Percentiles rank a stretch among this genome's conserved stretches.
phyloP scores from a whole-genome alignment of 2,113 vertebrate genomes.

The Brachyhypopomus gauderio region DNA sequence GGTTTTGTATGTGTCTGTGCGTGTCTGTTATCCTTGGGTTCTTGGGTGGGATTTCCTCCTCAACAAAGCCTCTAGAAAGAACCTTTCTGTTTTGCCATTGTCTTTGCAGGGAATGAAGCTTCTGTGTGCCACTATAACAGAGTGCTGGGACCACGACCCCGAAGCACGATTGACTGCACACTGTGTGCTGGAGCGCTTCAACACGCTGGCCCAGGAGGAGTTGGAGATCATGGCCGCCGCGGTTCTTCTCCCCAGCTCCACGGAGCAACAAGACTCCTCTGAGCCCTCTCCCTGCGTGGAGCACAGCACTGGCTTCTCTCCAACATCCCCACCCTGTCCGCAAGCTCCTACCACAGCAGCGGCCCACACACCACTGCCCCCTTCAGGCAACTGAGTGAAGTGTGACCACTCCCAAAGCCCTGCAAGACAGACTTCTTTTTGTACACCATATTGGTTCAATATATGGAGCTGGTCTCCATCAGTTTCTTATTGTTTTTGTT shows the following conservation, averaged over 20 bases:
- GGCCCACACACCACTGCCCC: slow-evolving; percentile 37
- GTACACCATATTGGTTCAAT: slow-evolving; percentile 44
- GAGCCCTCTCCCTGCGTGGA: slow-evolving; percentile 43
- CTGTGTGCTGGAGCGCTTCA: slow-evolving; percentile 87
- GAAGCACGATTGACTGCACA: slow-evolving; percentile 89
- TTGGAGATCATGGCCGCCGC: slow-evolving; percentile 28
- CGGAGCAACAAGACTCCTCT: slow-evolving; percentile 44
- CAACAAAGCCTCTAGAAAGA: not conserved
- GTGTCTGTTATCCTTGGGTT: not conserved
- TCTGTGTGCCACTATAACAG: slow-evolving; percentile 83
- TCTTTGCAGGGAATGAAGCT: slow-evolving; percentile 81
- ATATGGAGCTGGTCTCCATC: slow-evolving; percentile 71
- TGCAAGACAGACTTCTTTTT: slow-evolving; percentile 47
- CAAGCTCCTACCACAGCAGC: slow-evolving; percentile 27
- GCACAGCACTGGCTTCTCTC: slow-evolving; percentile 15
- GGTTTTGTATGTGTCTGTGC: no score
- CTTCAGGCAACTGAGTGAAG: slow-evolving; percentile 45
- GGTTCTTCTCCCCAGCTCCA: not conserved
- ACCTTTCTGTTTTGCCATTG: not conserved
- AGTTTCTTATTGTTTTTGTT: slow-evolving; percentile 27
- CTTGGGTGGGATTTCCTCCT: no score
- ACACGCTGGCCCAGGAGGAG: slow-evolving; percentile 74
- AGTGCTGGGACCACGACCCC: slow-evolving; percentile 92
- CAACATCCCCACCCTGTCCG: not conserved
- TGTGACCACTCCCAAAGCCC: slow-evolving; percentile 38